These are phyloP conservation scores for Cancer borealis DNA, from an alignment of 2,888 invertebrate species.

Conservation along the genomic window DNA sequence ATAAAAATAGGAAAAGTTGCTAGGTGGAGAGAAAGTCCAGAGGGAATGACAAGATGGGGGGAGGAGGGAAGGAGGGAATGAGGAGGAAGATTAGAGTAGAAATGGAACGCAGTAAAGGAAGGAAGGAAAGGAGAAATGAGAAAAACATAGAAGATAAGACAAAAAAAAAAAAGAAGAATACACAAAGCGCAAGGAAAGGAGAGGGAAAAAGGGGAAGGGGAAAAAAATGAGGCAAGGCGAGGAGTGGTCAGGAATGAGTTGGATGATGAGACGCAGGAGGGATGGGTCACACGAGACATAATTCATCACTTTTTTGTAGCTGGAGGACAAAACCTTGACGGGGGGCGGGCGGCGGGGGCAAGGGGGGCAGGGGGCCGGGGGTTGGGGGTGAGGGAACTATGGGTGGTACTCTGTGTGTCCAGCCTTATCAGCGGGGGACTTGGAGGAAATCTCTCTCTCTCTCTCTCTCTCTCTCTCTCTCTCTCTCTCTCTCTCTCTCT, in stretches of 20 bases:
- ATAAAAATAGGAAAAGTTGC: not conserved
- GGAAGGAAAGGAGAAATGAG: not conserved
- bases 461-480: not conserved
- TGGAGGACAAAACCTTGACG: not conserved
- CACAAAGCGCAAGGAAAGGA: not conserved
- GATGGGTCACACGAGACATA: not conserved
- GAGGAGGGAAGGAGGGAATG: not conserved
- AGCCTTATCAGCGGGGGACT: not conserved
- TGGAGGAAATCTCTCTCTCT: not conserved
- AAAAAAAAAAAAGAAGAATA: not conserved
- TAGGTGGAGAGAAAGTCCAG: not conserved
- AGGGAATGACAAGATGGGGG: not conserved
- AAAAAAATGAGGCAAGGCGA: not conserved
- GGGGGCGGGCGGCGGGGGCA: not conserved
- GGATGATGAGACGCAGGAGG: not conserved
- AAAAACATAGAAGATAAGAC: not conserved
- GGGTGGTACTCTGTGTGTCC: not conserved
- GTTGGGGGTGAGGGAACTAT: too few species aligned
- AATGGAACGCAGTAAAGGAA: not conserved
- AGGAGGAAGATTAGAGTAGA: not conserved
- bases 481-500: not conserved
- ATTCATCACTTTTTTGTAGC: constrained; percentile 18
- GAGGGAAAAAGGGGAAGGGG: not conserved
- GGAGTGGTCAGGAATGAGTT: not conserved
- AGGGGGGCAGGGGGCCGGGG: too few species aligned